Evolutionary conservation across 2,888 invertebrate genomes (phyloP), one percentile per base, ranked within the genome.

Genomic region (Drosophila meridionalis): DNA sequence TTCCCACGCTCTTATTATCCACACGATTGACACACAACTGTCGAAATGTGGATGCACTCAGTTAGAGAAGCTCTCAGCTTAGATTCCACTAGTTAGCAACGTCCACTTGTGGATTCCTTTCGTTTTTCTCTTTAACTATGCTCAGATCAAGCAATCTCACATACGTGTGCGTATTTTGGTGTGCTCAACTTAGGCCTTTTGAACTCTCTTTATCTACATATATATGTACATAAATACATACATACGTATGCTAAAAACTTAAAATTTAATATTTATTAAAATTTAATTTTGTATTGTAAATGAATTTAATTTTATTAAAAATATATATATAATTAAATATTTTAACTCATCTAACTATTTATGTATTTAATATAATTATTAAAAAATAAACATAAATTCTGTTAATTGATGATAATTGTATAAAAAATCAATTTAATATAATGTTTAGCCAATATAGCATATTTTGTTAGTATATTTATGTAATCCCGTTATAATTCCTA

Each of bases 1-100:
- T 50, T 50, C 48, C n/a, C 48, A 50, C 48, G 50, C 50, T 50
- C 32, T 34, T 30, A 30, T 30, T 50, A 7, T 30, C 28, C 14
- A 30, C 28, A 30, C 6, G 5, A 1, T 28, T 30, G 7, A 30
- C 1, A 14, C 7, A 12, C 1, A 47, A 48, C 1, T 47, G 14
- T 11, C 47, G 47, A 28, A 48, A 30, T 30, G 14, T n/a, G 9
- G 5, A 52, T 3, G 3, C 3, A 11, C 50, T 52, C 32, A 34
- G 34, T 34, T 34, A 20, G 2, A 20, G 0, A 20, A 9, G 9
- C 20, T 3, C 50, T 9, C 50, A 50, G 20, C 8, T 9, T 11
- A 5, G 9, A 20, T 32, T 50, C 32, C 5, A 50, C 50, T 50
- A 32, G 45, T 5, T 12, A 12, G 45, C 26, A 12, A 14, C 14